phyloP scores from a whole-genome alignment of 1,140 invertebrate genomes.

The Augochlora pura region DNA sequence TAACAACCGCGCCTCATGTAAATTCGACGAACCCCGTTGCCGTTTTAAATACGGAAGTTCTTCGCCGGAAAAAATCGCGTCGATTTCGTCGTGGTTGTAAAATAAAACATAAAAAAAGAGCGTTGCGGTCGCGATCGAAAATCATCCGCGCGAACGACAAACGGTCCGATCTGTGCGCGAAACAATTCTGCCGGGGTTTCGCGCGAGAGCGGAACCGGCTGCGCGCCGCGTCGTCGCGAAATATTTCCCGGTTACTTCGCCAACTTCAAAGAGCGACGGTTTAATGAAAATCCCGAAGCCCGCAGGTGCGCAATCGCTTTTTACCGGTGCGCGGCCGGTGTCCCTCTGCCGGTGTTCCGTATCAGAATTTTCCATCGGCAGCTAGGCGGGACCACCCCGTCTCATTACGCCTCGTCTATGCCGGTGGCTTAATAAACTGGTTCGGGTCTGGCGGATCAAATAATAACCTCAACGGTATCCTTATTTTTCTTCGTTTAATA shows the following conservation, averaged over 20 bases:
- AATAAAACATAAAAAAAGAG: no score
- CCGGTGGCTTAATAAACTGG: constrained; percentile 19
- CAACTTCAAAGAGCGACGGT: constrained; percentile 18
- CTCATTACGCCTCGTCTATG: constrained; percentile 28
- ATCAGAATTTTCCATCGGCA: constrained; percentile 13
- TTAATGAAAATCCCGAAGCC: constrained; percentile 37
- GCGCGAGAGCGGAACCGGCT: not conserved
- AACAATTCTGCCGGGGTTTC: not conserved
- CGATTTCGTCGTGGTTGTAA: no score
- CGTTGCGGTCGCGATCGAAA: no score
- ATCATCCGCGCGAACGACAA: no score
- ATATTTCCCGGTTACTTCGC: constrained; percentile 23
- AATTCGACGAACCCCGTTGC: no score
- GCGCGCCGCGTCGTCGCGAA: not conserved
- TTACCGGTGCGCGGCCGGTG: not conserved
- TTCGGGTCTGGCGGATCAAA: no score
- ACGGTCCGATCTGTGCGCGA: not conserved
- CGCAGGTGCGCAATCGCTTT: constrained; percentile 14
- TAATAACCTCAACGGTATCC: no score
- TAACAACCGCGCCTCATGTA: no score
- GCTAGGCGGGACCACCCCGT: not conserved
- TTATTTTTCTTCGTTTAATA: no score
- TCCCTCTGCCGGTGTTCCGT: not conserved
- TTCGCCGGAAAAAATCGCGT: no score
- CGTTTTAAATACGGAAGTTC: no score